These are phyloP conservation scores for Balanococcus diminutus DNA, from an alignment of 2,888 invertebrate genomes.

Conservation along the genomic window DNA sequence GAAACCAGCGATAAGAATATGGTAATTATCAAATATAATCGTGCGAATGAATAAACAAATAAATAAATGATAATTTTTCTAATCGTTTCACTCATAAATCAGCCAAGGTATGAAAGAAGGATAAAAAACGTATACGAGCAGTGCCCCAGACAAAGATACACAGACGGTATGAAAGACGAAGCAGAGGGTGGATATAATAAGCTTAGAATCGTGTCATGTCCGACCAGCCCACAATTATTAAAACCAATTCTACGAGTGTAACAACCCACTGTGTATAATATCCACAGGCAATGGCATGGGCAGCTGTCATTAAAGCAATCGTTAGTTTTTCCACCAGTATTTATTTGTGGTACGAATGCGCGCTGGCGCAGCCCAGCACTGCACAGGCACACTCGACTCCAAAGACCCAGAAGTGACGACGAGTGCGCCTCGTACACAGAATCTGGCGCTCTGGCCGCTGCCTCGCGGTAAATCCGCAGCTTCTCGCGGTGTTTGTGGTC, in stretches of 20 bases:
- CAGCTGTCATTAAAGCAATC: constrained; percentile 52
- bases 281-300: constrained; percentile 48
- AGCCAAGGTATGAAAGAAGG: not conserved
- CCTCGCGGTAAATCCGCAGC: not conserved
- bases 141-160: not conserved
- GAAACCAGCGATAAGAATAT: constrained; percentile 34
- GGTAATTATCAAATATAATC: constrained; percentile 53
- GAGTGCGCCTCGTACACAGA: not conserved
- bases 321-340: constrained; percentile 49
- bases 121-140: not conserved
- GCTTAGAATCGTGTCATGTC: constrained; percentile 54
- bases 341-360: not conserved
- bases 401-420: constrained; percentile 30
- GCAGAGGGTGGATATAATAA: constrained; percentile 53
- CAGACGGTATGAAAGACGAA: constrained; percentile 8
- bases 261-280: constrained; percentile 46
- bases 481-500: not conserved
- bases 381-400: no score
- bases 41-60: constrained; percentile 55
- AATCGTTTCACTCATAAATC: constrained; percentile 47
- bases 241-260: constrained; percentile 52
- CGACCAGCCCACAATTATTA: constrained; percentile 54
- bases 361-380: not conserved
- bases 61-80: constrained; percentile 50
- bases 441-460: not conserved